Evolutionary conservation across 2,888 invertebrate genomes (phyloP), one percentile per base, ranked within the genome.

Genomic region (Drosophila meridiana): DNA sequence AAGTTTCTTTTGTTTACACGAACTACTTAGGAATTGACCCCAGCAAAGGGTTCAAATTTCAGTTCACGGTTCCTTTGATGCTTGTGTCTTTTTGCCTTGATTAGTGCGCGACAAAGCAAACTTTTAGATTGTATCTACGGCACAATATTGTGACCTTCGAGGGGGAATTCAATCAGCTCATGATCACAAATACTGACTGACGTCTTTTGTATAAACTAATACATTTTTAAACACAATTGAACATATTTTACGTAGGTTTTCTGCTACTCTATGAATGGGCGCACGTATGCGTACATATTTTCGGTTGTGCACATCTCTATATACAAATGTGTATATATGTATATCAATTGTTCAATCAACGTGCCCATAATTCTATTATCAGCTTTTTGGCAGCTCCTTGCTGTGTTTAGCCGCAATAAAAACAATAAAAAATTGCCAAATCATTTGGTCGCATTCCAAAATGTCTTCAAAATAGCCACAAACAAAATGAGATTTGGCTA

Each of bases 291-390:
- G 36, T 32, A 3, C 63, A 38, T 69, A 32, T 20, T 13, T 68
- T 20, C 47, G 28, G 30, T 9, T n/a, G 28, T 34, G 13, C 40
- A 36, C n/a, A 52, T 26, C 11, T 43, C 8, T 9, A 34, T 34
- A 52, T 4, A 13, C 13, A 48, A 6, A 14, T 47, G 1, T 40
- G 13, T 60, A 62, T 28, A 14, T 45, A 26, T 45, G 53, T 67
- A 38, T 67, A 81, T 65, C 65, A 55, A 73, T 69, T 68, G 26
- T 50, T 67, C 61, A 68, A 30, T 78, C 82, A 81, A 65, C 67
- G 53, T 52, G 59, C 65, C 48, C 38, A 83, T 86, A 58, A 59
- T 59, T 89, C 62, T 68, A 55, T 80, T 80, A 80, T 70, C 87
- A 50, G 59, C 59, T 42, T 48, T 56, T 56, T 43, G 43, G 36